Evolutionary conservation across 2,888 invertebrate species (phyloP), one percentile per base, ranked within the genome.

Genomic region (Macrostomum cliftonense): DNA sequence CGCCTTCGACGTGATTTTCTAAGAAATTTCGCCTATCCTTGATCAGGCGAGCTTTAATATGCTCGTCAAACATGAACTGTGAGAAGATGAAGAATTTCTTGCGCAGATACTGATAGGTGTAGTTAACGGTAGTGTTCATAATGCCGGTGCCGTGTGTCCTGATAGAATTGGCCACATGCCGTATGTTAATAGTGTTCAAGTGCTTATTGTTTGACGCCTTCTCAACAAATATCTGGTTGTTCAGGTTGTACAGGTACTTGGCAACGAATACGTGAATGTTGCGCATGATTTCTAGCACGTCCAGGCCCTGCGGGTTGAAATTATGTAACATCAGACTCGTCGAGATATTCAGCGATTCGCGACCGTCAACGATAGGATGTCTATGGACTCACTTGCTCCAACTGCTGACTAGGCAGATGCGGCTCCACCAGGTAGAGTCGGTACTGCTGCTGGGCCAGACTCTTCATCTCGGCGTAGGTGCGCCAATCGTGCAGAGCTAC

Each of bases 401-500:
- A 74, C 0, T 89, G 89, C 69, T 95, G 91, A 59, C 87, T 87
- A 0, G 97, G 95, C 45, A 97, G 75, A 69, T 87, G 82, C 63
- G 91, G 85, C 63, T 89, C 84, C n/a, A 85, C 78, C 1, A 86
- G 81, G 16, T 77, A 74, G 37, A 93, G 71, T 52, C 78, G 77
- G 59, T 85, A 80, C 65, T 88, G 85, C 58, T 83, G 78, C 61
- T 59, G 76, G 0, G 91, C 95, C 68, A 95, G 76, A 64, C 83
- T 81, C 52, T 89, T 77, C 95, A 97, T 97, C 72, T 88, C 86
- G 16, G 86, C 82, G 65, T 97, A 97, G 0, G 88, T 89, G 68
- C 82, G 83, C 88, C 93, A 95, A 70, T 97, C 91, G 58, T 95
- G 89, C 43, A 93, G 73, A 9, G 93, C 89, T 36, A 97, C 88